Conservation (phyloP, 1,140 invertebrate genomes). For the Pseudachorutes palmiensis region DNA sequence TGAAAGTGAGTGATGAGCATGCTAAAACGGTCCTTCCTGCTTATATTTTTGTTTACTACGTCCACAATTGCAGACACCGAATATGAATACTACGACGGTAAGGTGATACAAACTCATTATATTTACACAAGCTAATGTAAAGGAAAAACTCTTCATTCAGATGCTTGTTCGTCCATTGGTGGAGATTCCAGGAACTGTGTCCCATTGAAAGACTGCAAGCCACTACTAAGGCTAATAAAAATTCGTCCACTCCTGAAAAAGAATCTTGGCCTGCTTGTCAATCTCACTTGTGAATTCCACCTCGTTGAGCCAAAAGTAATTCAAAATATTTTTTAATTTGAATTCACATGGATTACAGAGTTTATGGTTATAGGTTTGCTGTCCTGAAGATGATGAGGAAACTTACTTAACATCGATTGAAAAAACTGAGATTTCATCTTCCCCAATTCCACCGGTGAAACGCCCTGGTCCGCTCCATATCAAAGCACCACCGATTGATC, state of each 20-base stretch:
- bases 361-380: constrained; percentile 12
- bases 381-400: constrained; percentile 2
- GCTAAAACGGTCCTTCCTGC: too few species aligned
- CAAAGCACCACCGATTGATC: not conserved
- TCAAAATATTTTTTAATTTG: not conserved
- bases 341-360: not conserved
- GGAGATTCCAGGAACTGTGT: not conserved
- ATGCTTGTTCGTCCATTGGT: not conserved
- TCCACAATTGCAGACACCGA: not conserved
- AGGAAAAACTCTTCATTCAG: not conserved
- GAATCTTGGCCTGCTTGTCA: not conserved
- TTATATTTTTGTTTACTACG: not conserved
- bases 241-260: not conserved
- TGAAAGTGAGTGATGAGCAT: too few species aligned
- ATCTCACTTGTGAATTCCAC: constrained; percentile 22
- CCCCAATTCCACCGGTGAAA: not conserved
- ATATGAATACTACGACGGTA: constrained; percentile 2
- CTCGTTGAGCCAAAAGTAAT: constrained; percentile 18
- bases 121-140: not conserved
- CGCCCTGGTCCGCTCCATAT: not conserved
- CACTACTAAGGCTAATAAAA: not conserved
- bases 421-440: not conserved
- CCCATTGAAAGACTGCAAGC: not conserved
- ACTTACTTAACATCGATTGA: not conserved
- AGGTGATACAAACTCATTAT: not conserved